Base-by-base conservation (phyloP, 1,140 invertebrate genomes). In the Papilio aristodemus region DNA sequence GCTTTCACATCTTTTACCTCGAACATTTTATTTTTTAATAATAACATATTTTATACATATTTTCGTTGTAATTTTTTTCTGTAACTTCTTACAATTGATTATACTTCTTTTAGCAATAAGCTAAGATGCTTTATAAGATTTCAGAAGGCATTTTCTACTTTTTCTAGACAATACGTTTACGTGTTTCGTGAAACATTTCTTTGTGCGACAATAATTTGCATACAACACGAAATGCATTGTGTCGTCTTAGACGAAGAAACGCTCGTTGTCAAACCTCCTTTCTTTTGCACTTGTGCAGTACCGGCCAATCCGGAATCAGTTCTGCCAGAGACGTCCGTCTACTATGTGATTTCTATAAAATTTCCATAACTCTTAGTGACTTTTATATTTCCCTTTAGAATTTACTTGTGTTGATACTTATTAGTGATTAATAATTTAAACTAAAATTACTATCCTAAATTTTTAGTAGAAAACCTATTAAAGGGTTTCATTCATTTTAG, bases 251-350 rank as follows among this genome's bases (percentile, higher is more conserved):
- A 80, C 78, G 76, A 72, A 81, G 79, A 78, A 77, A 76, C 74
- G 79, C 78, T 83, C 69, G 78, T 82, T 91, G 86, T 93, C 94
- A 93, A 95, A 95, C 95, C 95, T 95, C 94, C 92, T 93, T 93
- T 92, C 92, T 94, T 92, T 93, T 94, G 94, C 96, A 96, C 92
- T 95, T 95, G 93, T 98, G 96, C 81, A 98, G 95, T 81, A 95
- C 95, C 81, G 97, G 97, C 97, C 97, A 99, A 93, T 98, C 97
- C 81, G 97, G 97, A 91, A 99, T 98, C 93, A 98, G 93, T 93
- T 98, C 97, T 81, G 97, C 97, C 91, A 98, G 93, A 76, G 97
- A 98, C 83, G 95, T 95, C 93, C 97, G 94, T 94, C 97, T 95
- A 84, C 81, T 89, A 82, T 88, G 82, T 75, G 83, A 77, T 90